Conservation (phyloP, 1,140 invertebrate genomes). For the Drosophila jambulina region DNA sequence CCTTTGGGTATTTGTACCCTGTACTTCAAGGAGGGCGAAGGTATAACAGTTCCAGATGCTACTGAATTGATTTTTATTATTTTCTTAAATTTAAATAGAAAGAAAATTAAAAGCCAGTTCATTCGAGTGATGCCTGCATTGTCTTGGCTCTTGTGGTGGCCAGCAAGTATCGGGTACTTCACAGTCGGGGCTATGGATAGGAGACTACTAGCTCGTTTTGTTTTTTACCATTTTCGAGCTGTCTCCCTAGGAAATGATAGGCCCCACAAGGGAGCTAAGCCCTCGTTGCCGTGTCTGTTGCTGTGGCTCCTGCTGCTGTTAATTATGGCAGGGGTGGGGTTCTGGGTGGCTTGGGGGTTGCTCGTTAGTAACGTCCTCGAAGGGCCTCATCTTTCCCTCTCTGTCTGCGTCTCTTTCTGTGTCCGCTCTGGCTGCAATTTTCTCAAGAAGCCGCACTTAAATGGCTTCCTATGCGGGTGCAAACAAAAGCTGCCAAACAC, state of each 20-base stretch:
- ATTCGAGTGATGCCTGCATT: neutral
- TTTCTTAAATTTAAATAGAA: too few species aligned
- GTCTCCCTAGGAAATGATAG: conserved; percentile 55
- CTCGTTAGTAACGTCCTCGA: conserved; percentile 72
- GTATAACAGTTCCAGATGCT: neutral
- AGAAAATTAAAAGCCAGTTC: accelerated
- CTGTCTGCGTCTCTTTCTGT: conserved; percentile 22
- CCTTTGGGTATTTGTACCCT: neutral
- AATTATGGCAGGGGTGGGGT: conserved; percentile 62
- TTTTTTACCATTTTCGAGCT: conserved; percentile 18
- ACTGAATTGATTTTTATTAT: neutral
- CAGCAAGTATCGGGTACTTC: too few species aligned
- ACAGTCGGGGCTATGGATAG: neutral
- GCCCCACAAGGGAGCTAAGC: conserved; percentile 58
- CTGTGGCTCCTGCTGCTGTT: conserved; percentile 54
- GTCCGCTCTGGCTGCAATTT: conserved; percentile 72
- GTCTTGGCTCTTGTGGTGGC: too few species aligned
- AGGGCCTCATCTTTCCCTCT: conserved; percentile 20
- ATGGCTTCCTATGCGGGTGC: conserved; percentile 82
- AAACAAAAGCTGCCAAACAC: conserved; percentile 77
- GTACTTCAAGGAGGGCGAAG: neutral
- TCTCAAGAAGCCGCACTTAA: conserved; percentile 84
- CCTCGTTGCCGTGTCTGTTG: conserved; percentile 44
- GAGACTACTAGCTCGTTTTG: neutral
- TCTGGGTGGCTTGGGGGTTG: conserved; percentile 14